Evolutionary conservation across 2,113 vertebrate species (phyloP).

Genomic region (Ascaphus truei): DNA sequence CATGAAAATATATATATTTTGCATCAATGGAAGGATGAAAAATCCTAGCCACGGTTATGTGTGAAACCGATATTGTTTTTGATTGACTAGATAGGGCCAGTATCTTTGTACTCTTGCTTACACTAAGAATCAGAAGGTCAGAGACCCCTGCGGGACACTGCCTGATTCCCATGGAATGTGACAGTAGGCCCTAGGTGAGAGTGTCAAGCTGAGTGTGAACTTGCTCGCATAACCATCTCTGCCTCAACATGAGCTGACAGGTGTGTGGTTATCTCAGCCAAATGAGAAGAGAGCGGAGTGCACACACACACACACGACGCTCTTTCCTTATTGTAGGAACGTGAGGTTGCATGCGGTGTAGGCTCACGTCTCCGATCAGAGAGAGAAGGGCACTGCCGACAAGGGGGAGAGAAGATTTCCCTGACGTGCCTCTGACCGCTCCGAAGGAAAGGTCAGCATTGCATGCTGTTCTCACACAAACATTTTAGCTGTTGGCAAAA

Average conservation of each 20-base stretch:
- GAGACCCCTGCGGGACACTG: background rate
- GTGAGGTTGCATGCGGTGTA: background rate
- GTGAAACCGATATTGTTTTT: no score
- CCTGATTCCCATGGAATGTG: background rate
- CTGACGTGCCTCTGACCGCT: background rate
- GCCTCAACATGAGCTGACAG: background rate
- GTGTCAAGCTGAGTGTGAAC: background rate
- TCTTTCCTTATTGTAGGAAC: background rate
- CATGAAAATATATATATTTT: no score
- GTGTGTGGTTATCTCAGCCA: background rate
- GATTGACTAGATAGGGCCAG: no score
- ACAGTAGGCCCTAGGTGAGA: background rate
- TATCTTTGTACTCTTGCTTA: no score
- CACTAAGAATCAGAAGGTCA: background rate
- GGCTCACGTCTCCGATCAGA: no score
- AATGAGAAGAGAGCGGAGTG: background rate
- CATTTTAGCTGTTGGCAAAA: background rate
- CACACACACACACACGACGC: background rate
- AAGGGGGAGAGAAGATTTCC: background rate
- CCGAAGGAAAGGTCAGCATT: background rate
- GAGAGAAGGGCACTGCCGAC: no score
- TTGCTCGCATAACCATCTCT: background rate
- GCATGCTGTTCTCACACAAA: background rate
- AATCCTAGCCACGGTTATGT: no score
- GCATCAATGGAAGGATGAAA: no score